Conservation (phyloP, 37 sponge, comb jelly and placozoan genomes). For the Lycopodina hypogea region DNA sequence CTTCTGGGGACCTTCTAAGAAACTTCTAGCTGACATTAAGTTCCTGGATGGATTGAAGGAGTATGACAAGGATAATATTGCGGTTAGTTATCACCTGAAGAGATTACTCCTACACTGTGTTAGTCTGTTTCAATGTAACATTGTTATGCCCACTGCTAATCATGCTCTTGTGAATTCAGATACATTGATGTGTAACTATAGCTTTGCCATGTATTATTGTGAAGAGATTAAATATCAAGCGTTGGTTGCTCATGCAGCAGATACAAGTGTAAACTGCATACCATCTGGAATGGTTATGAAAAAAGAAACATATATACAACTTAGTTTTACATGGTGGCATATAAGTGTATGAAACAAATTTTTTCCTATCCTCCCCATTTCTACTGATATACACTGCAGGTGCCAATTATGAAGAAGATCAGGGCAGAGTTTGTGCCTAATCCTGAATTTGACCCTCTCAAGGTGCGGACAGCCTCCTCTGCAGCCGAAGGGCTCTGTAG, state of each 20-base stretch:
- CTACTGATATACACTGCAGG: constrained; percentile 10
- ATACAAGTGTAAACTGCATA: too few relatives aligned
- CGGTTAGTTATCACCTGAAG: constrained; percentile 26
- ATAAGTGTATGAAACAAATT: too few relatives aligned
- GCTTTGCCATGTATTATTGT: too few relatives aligned
- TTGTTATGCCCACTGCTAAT: too few relatives aligned
- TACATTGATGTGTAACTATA: neutral
- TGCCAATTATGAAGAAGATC: constrained; percentile 92
- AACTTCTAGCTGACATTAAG: constrained; percentile 90
- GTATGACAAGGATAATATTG: constrained; percentile 96
- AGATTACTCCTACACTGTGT: too few relatives aligned
- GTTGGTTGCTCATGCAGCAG: too few relatives aligned
- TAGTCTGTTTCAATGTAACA: neutral
- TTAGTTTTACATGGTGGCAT: too few relatives aligned
- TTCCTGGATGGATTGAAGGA: constrained; percentile 86
- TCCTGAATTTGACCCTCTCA: constrained; percentile 94
- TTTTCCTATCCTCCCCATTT: neutral
- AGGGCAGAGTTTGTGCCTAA: constrained; percentile 81
- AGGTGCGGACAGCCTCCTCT: constrained; percentile 93
- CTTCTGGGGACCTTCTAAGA: constrained; percentile 99
- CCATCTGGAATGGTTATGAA: too few relatives aligned
- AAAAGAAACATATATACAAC: too few relatives aligned
- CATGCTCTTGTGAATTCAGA: neutral
- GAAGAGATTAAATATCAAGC: too few relatives aligned
- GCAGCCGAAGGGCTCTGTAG: constrained; percentile 97